phyloP scores from a whole-genome alignment of 2,888 invertebrate genomes.

The Sinelater perroti region DNA sequence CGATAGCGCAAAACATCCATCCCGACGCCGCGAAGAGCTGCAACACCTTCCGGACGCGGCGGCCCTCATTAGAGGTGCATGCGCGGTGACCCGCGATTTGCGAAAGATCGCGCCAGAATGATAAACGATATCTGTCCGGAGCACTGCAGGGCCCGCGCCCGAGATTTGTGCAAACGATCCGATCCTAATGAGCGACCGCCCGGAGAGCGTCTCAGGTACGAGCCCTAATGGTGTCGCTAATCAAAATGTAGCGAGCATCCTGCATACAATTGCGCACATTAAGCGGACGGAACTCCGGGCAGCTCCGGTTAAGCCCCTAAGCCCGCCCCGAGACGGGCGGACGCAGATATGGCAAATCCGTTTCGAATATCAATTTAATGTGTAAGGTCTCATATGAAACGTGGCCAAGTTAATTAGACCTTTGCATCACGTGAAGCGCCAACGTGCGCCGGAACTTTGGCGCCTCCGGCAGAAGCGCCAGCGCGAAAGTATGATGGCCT shows the following conservation, averaged over 20 bases:
- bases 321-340: slow-evolving; percentile 29
- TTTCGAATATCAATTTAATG: slow-evolving; percentile 53
- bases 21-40: slow-evolving; percentile 8
- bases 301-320: slow-evolving; percentile 34
- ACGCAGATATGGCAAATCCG: slow-evolving; percentile 45
- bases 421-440: slow-evolving; percentile 50
- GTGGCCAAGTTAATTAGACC: slow-evolving; percentile 52
- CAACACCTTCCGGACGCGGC: slow-evolving; percentile 17
- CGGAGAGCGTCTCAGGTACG: slow-evolving; percentile 40
- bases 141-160: slow-evolving; percentile 50
- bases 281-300: slow-evolving; percentile 34
- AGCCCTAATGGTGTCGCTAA: slow-evolving; percentile 49
- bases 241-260: slow-evolving; percentile 42
- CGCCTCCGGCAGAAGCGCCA: no score
- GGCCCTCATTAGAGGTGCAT: slow-evolving; percentile 36
- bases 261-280: slow-evolving; percentile 40
- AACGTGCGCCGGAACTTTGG: no score
- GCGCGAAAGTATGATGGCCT: no score
- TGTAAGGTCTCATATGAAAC: slow-evolving; percentile 50
- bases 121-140: slow-evolving; percentile 55
- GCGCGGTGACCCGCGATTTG: slow-evolving; percentile 41
- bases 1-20: slow-evolving; percentile 36
- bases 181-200: slow-evolving; percentile 41
- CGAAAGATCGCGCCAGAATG: slow-evolving; percentile 42
- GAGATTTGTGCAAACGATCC: slow-evolving; percentile 51